Conservation (phyloP, 2,797 vertebrate genomes). For the Lindbergichthys nudifrons region DNA sequence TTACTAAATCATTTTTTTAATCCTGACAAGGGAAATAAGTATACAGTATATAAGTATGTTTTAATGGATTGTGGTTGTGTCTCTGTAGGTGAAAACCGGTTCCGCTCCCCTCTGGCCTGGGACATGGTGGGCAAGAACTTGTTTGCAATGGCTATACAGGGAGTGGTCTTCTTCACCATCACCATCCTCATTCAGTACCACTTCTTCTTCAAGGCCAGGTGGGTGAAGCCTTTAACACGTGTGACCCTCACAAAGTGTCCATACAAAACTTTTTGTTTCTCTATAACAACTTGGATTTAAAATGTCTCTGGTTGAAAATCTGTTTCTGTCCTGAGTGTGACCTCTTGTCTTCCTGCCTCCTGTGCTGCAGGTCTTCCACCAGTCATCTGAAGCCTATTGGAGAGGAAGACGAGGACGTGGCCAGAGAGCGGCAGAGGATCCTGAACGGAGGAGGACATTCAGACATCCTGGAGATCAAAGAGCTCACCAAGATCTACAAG, state of each 20-base stretch:
- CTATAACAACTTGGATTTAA: neutral
- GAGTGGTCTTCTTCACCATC: constrained; percentile 93
- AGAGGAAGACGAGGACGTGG: constrained; percentile 98
- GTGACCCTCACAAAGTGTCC: neutral
- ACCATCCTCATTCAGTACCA: constrained; percentile 97
- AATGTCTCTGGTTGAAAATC: neutral
- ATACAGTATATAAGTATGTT: no score
- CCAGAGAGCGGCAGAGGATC: constrained; percentile 95
- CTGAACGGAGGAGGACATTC: constrained; percentile 90
- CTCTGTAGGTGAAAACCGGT: constrained; percentile 92
- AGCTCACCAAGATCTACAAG: constrained; percentile 96
- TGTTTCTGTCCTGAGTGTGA: constrained; percentile 5
- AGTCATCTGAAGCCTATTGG: constrained; percentile 91
- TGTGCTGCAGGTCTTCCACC: constrained; percentile 84
- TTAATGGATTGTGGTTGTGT: constrained; percentile 4
- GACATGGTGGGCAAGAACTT: constrained; percentile 98
- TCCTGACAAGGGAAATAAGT: neutral
- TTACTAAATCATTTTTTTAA: neutral
- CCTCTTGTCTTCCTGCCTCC: neutral
- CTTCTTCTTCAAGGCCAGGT: constrained; percentile 97
- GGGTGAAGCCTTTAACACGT: constrained; percentile 5
- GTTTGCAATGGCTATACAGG: constrained; percentile 98
- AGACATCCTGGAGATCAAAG: constrained; percentile 94
- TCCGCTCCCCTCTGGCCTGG: constrained; percentile 96
- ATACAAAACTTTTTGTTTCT: neutral